Base-by-base conservation (phyloP, 2,113 vertebrate species). In the Macroglossus sobrinus region DNA sequence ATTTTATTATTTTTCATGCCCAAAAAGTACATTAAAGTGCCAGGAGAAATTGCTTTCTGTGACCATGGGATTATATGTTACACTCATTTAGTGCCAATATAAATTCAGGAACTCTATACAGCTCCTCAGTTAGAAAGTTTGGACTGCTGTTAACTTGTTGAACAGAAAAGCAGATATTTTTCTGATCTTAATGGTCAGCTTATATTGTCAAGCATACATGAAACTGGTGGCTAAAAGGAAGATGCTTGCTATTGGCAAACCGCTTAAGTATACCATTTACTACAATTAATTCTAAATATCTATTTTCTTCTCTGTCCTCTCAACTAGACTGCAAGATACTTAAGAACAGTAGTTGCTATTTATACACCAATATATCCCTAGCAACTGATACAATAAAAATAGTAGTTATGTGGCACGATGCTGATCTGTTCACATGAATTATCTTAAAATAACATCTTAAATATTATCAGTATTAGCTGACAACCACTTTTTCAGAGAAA, bases 1-100 rank as follows among this genome's bases (percentile, higher is more conserved):
- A 57, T 93, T 94, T 75, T 69, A 82, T 76, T 55, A 85, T 64
- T 93, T 81, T 72, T 88, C 63, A 88, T 64, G 43, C 71, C 57
- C 85, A 53, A 75, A 94, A 96, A 95, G 47, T 71, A 87, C 55
- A 85, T 94, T 96, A 94, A 93, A 93, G 61, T 88, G 35, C 47
- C 79, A 40, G 57, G 28, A 89, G 45, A 93, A 94, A 93, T 24
- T 16, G 4, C 19, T 81, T 94, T 87, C 63, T 96, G 68, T 91
- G 96, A 79, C 81, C 68, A 45, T 40, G 5, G 33, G 35, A 92
- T 69, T 93, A 79, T 40, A 91, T 57, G 40, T 91, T 95, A 71
- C 10, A 88, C 69, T 95, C 64, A 87, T 93, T 95, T 85, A 84
- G 40, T 92, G 53, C 47, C 88, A 90, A 95, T 91, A 88, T 84